Evolutionary conservation across 2,888 invertebrate genomes (phyloP).

Genomic region (Pterostichus madidus): DNA sequence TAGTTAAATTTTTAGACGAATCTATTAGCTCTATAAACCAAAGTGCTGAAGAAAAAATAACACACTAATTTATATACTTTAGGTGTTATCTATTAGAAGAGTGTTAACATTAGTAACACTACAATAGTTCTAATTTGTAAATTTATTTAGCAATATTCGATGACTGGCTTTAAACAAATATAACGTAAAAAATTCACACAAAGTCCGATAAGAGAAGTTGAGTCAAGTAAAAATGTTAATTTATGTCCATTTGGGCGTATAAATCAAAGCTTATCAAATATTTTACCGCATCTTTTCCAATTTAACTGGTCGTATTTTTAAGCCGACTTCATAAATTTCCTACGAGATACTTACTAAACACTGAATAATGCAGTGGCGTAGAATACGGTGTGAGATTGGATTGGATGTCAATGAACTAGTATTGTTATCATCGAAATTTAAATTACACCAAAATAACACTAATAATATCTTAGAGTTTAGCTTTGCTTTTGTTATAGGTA

Average conservation of each 20-base stretch:
- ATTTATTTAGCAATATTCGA: conserved; percentile 16
- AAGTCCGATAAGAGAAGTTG: conserved; percentile 31
- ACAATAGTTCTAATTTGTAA: conserved; percentile 22
- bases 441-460: no score
- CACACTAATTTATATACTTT: neutral
- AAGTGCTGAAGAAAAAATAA: no score
- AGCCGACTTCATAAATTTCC: conserved; percentile 50
- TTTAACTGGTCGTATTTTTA: conserved; percentile 48
- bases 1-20: no score
- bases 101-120: conserved; percentile 17
- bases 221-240: conserved; percentile 47
- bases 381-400: neutral
- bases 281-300: conserved; percentile 51
- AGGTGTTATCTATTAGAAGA: conserved; percentile 20
- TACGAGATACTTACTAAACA: conserved; percentile 37
- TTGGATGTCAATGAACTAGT: neutral
- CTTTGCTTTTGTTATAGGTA: no score
- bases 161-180: neutral
- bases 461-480: no score
- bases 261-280: conserved; percentile 56
- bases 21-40: no score
- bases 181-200: conserved; percentile 39
- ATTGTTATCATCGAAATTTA: neutral
- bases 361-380: conserved; percentile 38
- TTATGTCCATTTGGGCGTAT: conserved; percentile 30